A percentile compares a stretch with the other conserved stretches of the same genome.
Conservation (phyloP, 2,888 invertebrate species). For the Steinernema carpocapsae region DNA sequence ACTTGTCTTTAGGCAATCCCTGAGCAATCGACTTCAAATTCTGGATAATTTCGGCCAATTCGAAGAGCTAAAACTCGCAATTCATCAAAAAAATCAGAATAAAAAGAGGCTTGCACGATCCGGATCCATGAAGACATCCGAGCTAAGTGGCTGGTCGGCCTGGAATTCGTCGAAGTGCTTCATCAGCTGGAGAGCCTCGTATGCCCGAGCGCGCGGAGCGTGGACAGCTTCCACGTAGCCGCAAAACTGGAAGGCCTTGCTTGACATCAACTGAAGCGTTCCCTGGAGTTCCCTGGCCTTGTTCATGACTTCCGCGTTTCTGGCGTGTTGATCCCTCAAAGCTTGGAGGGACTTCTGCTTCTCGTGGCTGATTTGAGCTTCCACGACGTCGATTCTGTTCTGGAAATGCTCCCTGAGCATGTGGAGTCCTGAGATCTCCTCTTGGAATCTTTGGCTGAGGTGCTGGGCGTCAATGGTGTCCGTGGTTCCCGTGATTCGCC, state of each 20-base stretch:
- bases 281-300: constrained; percentile 80
- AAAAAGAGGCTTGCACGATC: constrained; percentile 74
- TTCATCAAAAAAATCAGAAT: not conserved
- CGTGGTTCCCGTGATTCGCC: constrained; percentile 78
- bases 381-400: constrained; percentile 61
- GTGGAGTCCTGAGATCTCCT: constrained; percentile 67
- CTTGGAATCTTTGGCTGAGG: constrained; percentile 65
- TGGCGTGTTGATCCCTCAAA: constrained; percentile 62
- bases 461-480: constrained; percentile 54
- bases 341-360: constrained; percentile 64
- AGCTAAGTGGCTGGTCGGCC: constrained; percentile 80
- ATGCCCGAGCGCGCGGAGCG: constrained; percentile 88
- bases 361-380: constrained; percentile 62
- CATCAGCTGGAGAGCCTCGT: constrained; percentile 90
- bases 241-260: constrained; percentile 95
- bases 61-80: constrained; percentile 77
- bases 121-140: constrained; percentile 85
- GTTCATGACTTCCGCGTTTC: constrained; percentile 61
- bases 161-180: constrained; percentile 90
- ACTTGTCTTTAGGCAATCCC: constrained; percentile 74
- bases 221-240: constrained; percentile 91
- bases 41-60: constrained; percentile 95
- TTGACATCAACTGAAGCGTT: constrained; percentile 93
- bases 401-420: constrained; percentile 67
- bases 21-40: constrained; percentile 93